phyloP scores from a whole-genome alignment of 2,797 vertebrate genomes.

The Okamejei kenojei region DNA sequence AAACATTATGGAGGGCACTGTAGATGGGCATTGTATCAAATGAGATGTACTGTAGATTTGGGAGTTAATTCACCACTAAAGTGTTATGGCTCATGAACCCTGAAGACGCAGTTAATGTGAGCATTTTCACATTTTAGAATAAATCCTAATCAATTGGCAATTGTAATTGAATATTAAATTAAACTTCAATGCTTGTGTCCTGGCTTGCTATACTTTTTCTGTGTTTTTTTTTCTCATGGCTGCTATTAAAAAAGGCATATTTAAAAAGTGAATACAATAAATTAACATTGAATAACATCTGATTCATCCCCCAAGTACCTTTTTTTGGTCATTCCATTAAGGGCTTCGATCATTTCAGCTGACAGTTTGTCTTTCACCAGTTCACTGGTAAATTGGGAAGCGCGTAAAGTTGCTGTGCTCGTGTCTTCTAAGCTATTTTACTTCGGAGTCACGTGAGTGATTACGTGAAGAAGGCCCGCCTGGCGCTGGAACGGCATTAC shows the following conservation, averaged over 20 bases:
- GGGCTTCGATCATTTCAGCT: not conserved
- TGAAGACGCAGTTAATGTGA: not conserved
- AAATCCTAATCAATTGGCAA: not conserved
- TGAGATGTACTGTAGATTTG: not conserved
- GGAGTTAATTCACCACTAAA: constrained; percentile 7
- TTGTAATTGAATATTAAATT: constrained; percentile 1
- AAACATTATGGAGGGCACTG: too few relatives aligned
- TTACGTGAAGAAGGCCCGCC: too few relatives aligned
- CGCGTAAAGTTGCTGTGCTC: not conserved
- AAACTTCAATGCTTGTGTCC: constrained; percentile 9
- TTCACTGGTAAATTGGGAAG: not conserved
- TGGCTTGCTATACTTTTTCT: constrained; percentile 5
- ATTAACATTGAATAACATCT: not conserved
- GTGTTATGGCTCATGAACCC: not conserved
- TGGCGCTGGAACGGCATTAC: too few relatives aligned
- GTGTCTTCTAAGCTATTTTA: not conserved
- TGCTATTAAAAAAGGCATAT: not conserved
- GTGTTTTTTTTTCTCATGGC: not conserved
- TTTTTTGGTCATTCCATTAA: not conserved
- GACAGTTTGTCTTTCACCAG: not conserved
- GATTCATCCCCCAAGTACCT: not conserved
- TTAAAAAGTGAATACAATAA: not conserved
- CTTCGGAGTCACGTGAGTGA: too few relatives aligned
- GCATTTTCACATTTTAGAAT: constrained; percentile 13
- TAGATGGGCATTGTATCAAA: not conserved